These are phyloP conservation scores for Trachemys scripta DNA, from an alignment of 2,113 vertebrate species.

Conservation along the genomic window DNA sequence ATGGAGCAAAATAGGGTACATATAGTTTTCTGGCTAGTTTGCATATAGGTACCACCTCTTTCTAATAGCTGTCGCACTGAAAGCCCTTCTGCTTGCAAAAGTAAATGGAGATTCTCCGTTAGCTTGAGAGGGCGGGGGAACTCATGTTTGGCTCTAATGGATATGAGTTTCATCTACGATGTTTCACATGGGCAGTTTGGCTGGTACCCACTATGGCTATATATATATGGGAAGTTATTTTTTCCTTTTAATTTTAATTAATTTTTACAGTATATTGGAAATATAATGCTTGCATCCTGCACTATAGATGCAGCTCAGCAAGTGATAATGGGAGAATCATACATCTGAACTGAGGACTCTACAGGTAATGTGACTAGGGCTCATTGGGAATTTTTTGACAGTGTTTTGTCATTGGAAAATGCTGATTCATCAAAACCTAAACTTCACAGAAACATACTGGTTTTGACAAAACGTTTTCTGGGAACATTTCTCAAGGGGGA, in stretches of 20 bases:
- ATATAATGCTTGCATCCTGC: neutral
- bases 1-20: neutral
- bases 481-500: neutral
- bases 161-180: neutral
- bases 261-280: neutral
- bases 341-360: neutral
- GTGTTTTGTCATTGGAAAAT: neutral
- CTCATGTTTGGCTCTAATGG: neutral
- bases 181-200: neutral
- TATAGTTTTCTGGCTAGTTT: neutral
- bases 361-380: neutral
- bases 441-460: neutral
- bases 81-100: neutral
- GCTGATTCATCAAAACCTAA: neutral
- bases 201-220: neutral
- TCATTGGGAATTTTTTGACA: neutral
- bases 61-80: neutral
- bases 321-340: neutral
- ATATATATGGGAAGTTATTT: neutral
- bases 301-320: neutral
- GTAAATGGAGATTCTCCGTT: neutral
- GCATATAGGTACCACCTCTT: neutral
- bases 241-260: neutral
- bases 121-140: neutral
- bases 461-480: neutral